Evolutionary conservation across 1,140 invertebrate genomes (phyloP), one percentile per base, ranked within the genome.

Genomic region (Bilobella aurantiaca): DNA sequence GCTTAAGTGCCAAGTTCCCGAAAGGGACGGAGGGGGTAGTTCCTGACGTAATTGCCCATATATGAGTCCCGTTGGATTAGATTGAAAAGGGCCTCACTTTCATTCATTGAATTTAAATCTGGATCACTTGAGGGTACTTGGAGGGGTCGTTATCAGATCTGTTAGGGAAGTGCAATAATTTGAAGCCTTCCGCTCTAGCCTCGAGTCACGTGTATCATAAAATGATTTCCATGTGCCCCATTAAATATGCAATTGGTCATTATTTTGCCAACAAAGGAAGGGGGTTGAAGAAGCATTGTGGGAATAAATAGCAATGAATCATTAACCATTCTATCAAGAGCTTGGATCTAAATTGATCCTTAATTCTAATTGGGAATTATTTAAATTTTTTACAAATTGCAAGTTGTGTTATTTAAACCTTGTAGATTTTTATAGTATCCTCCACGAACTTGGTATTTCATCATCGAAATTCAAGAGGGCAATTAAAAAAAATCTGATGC

Each of bases 221-320:
- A 53, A 53, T 53, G 14, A 53, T 53, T 53, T 53, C 25, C 49
- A 53, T 53, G 49, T 53, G 49, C 8, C 49, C 49, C 49, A 53
- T 53, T 53, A 53, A 53, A 53, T 53, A 53, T 53, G 14, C 49
- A 53, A 23, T 53, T 23, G 49, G 49, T 53, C 49, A 53, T 23
- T 53, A 53, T 23, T 23, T 53, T 5, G 18, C 8, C 34, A 53
- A 53, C 49, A 53, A 53, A 5, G 8, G 49, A 53, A 53, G 21
- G 14, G 3, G 25, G 23, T 42, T 8, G 8, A 53, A 16, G 12
- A 12, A n/a, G 37, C n/a, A 42, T 42, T 42, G 12, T 53, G 23
- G 3, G 23, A 8, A 53, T 53, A 23, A 16, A 5, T 23, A 53
- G 23, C 8, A 53, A 23, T 23, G 5, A 3, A 8, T 12, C 14